phyloP scores from a whole-genome alignment of 2,797 vertebrate genomes.

The Sciurus carolinensis region DNA sequence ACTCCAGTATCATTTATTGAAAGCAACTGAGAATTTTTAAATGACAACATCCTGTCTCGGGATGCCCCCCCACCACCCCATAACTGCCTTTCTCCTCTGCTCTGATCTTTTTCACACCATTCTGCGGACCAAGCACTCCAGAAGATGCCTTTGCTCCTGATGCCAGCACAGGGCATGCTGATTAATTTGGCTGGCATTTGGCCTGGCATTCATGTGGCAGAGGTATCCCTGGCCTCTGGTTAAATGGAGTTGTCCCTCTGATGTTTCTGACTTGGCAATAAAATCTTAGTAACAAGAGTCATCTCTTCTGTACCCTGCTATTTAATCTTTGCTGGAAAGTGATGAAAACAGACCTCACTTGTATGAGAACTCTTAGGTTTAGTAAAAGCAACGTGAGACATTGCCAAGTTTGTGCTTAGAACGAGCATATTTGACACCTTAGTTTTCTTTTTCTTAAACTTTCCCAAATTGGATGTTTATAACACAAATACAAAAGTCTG shows the following conservation, averaged over 20 bases:
- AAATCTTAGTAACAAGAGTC: slow-evolving; percentile 24
- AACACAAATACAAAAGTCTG: slow-evolving; percentile 31
- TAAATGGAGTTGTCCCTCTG: slow-evolving; percentile 63
- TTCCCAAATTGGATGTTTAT: slow-evolving; percentile 39
- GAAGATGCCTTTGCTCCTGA: background rate
- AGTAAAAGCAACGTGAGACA: slow-evolving; percentile 36
- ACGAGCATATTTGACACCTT: slow-evolving; percentile 42
- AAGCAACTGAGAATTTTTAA: background rate
- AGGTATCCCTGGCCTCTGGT: slow-evolving; percentile 52
- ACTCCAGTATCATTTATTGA: background rate
- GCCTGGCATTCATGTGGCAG: background rate
- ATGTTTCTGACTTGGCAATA: slow-evolving; percentile 64
- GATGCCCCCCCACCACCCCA: background rate
- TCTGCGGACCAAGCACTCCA: background rate
- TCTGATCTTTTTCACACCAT: background rate
- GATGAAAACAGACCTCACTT: slow-evolving; percentile 61
- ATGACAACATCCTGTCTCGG: background rate
- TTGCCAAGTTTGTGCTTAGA: slow-evolving; percentile 65
- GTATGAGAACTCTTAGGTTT: slow-evolving; percentile 64
- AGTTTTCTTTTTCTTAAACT: slow-evolving; percentile 53
- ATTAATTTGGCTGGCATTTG: background rate
- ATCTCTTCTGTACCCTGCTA: slow-evolving; percentile 39
- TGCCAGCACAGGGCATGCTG: background rate
- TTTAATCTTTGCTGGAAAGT: slow-evolving; percentile 72
- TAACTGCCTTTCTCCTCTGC: background rate